phyloP scores from a whole-genome alignment of 2,113 vertebrate species.

The Elanoides forficatus region DNA sequence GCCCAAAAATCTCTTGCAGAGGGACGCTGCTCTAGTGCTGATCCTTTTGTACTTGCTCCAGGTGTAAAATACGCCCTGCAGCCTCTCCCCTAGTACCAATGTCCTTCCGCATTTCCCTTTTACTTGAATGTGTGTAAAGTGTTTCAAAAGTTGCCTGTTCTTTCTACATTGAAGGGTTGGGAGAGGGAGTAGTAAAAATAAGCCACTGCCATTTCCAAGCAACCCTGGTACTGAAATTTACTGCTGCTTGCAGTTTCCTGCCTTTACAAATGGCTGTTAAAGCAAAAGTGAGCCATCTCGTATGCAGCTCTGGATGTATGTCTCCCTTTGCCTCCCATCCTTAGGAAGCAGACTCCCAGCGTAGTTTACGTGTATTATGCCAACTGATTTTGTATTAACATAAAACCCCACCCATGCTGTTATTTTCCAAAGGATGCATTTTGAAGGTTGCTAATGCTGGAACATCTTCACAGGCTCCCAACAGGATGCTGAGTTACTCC shows the following conservation, averaged over 20 bases:
- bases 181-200: background rate
- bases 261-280: background rate
- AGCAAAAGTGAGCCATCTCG: background rate
- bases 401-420: background rate
- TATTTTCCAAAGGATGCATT: background rate
- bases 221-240: background rate
- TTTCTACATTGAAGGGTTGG: accelerated
- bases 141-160: background rate
- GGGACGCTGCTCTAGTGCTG: background rate
- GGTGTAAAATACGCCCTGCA: background rate
- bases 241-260: background rate
- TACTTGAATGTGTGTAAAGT: accelerated
- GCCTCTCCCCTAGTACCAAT: background rate
- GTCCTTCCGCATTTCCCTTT: background rate
- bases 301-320: background rate
- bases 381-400: background rate
- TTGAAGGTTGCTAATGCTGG: background rate
- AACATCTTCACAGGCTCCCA: background rate
- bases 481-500: background rate
- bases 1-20: background rate
- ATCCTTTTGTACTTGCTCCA: background rate
- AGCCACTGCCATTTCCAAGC: background rate
- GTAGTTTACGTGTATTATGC: background rate
- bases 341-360: background rate
- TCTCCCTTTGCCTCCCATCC: background rate